Evolutionary conservation across 2,888 invertebrate genomes (phyloP).

Genomic region (Polymixis lichenea): DNA sequence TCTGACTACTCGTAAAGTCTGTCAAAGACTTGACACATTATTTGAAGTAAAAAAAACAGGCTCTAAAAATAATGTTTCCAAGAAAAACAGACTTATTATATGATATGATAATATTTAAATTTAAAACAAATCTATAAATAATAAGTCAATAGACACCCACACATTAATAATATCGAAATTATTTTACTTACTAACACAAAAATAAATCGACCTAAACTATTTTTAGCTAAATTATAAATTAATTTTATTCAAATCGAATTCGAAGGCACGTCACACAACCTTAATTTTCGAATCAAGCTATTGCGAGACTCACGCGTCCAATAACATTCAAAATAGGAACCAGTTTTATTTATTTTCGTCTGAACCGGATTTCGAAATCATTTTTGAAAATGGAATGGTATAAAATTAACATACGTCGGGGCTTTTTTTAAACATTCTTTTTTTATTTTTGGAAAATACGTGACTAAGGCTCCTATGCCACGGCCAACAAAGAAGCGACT

Average conservation of each 20-base stretch:
- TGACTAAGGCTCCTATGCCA: neutral
- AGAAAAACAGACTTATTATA: too few species aligned
- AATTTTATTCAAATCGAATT: constrained; percentile 11
- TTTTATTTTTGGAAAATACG: constrained; percentile 29
- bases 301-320: constrained; percentile 11
- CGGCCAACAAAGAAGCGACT: neutral
- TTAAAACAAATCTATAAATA: too few species aligned
- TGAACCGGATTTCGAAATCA: constrained; percentile 20
- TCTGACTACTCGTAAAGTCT: too few species aligned
- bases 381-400: constrained; percentile 53
- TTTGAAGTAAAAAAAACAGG: too few species aligned
- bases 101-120: neutral
- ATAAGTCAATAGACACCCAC: too few species aligned
- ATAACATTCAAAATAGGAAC: constrained; percentile 41
- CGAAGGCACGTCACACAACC: neutral
- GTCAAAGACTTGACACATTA: too few species aligned
- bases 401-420: constrained; percentile 38
- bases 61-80: too few species aligned
- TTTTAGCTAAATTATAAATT: neutral
- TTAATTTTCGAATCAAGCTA: constrained; percentile 2
- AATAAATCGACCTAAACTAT: constrained; percentile 4
- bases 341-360: constrained; percentile 45
- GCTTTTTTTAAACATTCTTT: constrained; percentile 12
- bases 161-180: neutral
- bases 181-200: neutral